A percentile compares a stretch with the other conserved stretches of the same genome.
phyloP scores from a whole-genome alignment of 2,797 vertebrate genomes.

The Coranthus polyacanthus region DNA sequence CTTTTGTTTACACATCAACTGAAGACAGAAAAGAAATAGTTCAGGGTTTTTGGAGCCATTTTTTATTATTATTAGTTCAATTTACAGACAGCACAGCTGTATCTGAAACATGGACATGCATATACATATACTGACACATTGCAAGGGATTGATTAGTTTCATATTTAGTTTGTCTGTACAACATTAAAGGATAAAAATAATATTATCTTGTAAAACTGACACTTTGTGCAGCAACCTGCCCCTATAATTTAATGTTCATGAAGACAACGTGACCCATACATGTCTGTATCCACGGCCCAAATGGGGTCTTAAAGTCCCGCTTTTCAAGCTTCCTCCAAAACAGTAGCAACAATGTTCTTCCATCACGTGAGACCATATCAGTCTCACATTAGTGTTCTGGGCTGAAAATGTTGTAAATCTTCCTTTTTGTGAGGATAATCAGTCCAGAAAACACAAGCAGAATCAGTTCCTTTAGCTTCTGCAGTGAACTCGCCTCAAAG shows the following conservation, averaged over 20 bases:
- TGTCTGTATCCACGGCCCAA: constrained; percentile 7
- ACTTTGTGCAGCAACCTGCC: constrained; percentile 32
- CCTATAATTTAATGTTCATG: constrained; percentile 5
- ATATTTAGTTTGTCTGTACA: constrained; percentile 51
- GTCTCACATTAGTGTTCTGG: constrained; percentile 25
- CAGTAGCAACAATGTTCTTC: constrained; percentile 16
- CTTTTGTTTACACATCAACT: constrained; percentile 15
- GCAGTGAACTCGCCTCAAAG: not conserved
- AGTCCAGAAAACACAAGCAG: constrained; percentile 29
- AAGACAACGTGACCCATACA: constrained; percentile 10
- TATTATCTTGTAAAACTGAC: constrained; percentile 23
- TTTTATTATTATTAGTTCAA: constrained; percentile 73
- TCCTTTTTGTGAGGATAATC: not conserved
- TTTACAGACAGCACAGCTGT: constrained; percentile 84
- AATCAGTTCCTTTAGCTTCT: constrained; percentile 9
- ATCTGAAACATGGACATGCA: constrained; percentile 53
- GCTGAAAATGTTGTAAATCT: constrained; percentile 8
- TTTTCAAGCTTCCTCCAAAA: constrained; percentile 13
- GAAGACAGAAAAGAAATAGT: not conserved
- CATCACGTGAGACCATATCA: not conserved
- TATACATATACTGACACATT: constrained; percentile 39
- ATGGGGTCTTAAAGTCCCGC: not conserved
- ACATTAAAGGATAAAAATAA: constrained; percentile 38
- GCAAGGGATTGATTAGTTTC: constrained; percentile 46
- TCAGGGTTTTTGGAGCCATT: constrained; percentile 24